Base-by-base conservation (phyloP, 2,113 vertebrate species). In the Harpagus bidentatus region DNA sequence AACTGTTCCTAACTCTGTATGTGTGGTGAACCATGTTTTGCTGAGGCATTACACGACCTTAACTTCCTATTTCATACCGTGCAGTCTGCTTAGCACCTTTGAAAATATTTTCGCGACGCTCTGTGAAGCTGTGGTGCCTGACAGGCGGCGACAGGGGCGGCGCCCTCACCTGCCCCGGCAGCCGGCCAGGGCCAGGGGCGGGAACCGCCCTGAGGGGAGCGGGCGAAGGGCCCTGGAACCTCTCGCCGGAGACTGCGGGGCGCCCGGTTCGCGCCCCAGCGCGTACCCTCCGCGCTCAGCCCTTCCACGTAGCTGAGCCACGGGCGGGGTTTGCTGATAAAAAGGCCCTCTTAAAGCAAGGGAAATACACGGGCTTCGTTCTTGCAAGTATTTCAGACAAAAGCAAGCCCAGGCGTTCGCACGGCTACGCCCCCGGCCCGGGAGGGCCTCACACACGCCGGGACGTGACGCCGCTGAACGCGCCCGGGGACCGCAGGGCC, bases 221-320 rank as follows among this genome's bases (percentile, higher is more conserved):
- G 26, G 43, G 38, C 28, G 15, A 16, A 32, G 26, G 28, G 9
- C 11, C 16, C 59, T 14, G 11, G 25, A 14, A 2, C 22, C 36
- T 50, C 36, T 7, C 36, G 21, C 32, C 32, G 14, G 61, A 15
- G 21, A 2, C 52, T 8, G 58, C 26, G 5, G 16, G 48, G 19
- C 7, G 13, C 3, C 10, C 22, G 7, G 4, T 13, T 34, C 53
- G 3, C 1, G 8, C 10, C 43, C 9, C 3, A 8, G 25, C 32
- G 52, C 16, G 26, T 6, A 9, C n/a, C 8, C 20, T 36, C 19
- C 12, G 16, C 31, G 7, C 28, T 55, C 83, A 0, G 32, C 45
- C 47, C 18, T 8, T 11, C 53, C 31, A 17, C 1, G 3, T 1
- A 10, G 4, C 47, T 1, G 38, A 15, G 17, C 6, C 63, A 14